Conservation (phyloP, 2,888 invertebrate species). For the Frankliniella intonsa region DNA sequence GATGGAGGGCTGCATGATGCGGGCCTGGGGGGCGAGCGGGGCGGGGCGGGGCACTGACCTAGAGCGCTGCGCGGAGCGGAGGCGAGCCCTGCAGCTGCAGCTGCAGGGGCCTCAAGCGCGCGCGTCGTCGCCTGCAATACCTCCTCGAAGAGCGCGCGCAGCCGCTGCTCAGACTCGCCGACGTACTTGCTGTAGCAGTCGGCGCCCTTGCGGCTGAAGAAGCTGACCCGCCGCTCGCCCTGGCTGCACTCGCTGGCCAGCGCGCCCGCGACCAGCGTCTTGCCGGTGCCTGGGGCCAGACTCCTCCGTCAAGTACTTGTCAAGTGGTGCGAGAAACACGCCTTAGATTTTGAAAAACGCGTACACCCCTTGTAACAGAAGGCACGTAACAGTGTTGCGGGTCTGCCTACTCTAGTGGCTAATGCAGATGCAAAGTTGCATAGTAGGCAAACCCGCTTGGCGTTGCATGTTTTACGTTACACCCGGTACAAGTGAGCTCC, state of each 20-base stretch:
- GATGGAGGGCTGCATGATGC: constrained; percentile 46
- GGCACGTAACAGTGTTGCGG: too few relatives aligned
- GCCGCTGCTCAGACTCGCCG: constrained; percentile 51
- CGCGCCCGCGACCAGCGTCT: constrained; percentile 55
- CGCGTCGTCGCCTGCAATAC: background rate
- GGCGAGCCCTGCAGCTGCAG: too few relatives aligned
- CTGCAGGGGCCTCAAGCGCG: too few relatives aligned
- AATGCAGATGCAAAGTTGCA: too few relatives aligned
- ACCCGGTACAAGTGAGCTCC: too few relatives aligned
- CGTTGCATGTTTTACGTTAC: too few relatives aligned
- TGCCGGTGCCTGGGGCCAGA: constrained; percentile 27
- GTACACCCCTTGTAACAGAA: too few relatives aligned
- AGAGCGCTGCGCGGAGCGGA: too few relatives aligned
- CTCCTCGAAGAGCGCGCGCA: constrained; percentile 23
- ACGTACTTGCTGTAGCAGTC: constrained; percentile 58
- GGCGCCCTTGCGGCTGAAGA: constrained; percentile 57
- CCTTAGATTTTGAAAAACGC: too few relatives aligned
- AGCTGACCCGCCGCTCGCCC: constrained; percentile 46
- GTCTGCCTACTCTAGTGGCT: too few relatives aligned
- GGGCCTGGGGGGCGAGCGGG: background rate
- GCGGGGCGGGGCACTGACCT: background rate
- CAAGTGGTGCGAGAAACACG: background rate
- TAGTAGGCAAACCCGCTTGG: too few relatives aligned
- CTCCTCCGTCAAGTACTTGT: background rate
- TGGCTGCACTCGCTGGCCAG: constrained; percentile 53